Conservation (phyloP, 2,797 vertebrate genomes). For the Avahi laniger region DNA sequence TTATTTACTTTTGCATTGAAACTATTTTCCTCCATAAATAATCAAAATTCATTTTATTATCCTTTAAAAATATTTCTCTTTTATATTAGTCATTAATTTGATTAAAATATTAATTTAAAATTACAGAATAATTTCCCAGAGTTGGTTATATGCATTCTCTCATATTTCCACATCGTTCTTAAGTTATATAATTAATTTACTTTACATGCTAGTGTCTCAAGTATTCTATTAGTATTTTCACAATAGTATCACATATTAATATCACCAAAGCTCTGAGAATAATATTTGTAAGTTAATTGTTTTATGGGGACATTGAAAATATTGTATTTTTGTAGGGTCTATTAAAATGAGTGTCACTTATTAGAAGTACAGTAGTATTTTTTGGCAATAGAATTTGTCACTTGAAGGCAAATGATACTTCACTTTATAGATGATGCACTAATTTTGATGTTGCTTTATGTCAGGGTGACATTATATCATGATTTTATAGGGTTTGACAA, state of each 20-base stretch:
- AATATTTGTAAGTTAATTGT: slow-evolving; percentile 80
- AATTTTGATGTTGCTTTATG: slow-evolving; percentile 62
- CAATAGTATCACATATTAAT: neutral
- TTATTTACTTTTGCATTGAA: slow-evolving; percentile 47
- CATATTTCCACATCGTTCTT: slow-evolving; percentile 1
- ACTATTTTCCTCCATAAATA: slow-evolving; percentile 37
- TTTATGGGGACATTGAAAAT: slow-evolving; percentile 77
- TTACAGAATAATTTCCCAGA: slow-evolving; percentile 43
- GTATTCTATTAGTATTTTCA: slow-evolving; percentile 52
- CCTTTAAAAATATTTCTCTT: slow-evolving; percentile 47
- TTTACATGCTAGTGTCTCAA: slow-evolving; percentile 43
- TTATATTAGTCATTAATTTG: slow-evolving; percentile 40
- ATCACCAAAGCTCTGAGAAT: slow-evolving; percentile 77
- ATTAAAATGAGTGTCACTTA: slow-evolving; percentile 80
- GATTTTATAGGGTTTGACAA: slow-evolving; percentile 57
- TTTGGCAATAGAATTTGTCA: slow-evolving; percentile 77
- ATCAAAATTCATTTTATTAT: slow-evolving; percentile 56
- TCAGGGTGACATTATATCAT: slow-evolving; percentile 46
- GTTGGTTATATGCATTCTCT: neutral
- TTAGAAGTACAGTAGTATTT: slow-evolving; percentile 76
- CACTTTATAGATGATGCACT: slow-evolving; percentile 65
- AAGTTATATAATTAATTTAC: slow-evolving; percentile 31
- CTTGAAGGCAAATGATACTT: slow-evolving; percentile 66
- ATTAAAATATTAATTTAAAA: slow-evolving; percentile 58
- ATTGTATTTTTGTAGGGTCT: slow-evolving; percentile 81